phyloP scores from a whole-genome alignment of 2,888 invertebrate genomes.

The Acleris holmiana region DNA sequence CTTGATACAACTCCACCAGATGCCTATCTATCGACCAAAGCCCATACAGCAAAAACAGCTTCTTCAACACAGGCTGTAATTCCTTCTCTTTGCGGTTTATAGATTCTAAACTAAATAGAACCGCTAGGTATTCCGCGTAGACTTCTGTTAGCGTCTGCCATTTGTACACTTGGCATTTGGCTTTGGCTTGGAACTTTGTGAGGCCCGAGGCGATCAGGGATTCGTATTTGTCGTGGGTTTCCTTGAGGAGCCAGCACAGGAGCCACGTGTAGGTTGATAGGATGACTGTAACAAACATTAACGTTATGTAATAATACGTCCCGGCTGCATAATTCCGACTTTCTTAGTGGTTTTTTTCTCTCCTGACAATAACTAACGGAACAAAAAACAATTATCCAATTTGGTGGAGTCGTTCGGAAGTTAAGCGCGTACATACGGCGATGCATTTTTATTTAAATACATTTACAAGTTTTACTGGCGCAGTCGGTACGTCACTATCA shows the following conservation, averaged over 20 bases:
- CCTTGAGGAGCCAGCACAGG: constrained; percentile 89
- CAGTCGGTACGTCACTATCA: too few species aligned
- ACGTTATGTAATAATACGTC: not conserved
- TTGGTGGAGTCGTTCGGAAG: too few species aligned
- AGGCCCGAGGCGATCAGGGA: constrained; percentile 81
- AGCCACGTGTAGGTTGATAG: constrained; percentile 92
- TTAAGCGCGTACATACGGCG: too few species aligned
- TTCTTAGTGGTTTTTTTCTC: too few species aligned
- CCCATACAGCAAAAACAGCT: constrained; percentile 67
- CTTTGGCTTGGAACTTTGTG: constrained; percentile 90
- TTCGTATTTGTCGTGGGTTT: constrained; percentile 86
- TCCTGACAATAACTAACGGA: too few species aligned
- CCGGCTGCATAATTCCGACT: too few species aligned
- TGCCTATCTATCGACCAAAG: constrained; percentile 87
- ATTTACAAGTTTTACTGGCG: too few species aligned
- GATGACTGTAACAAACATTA: constrained; percentile 83
- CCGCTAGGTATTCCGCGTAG: constrained; percentile 89
- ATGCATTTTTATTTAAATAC: too few species aligned
- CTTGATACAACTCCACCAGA: constrained; percentile 89
- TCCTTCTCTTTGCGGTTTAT: constrained; percentile 65
- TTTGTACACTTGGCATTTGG: constrained; percentile 92
- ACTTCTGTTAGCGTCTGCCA: constrained; percentile 90
- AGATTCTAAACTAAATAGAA: constrained; percentile 81
- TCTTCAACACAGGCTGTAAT: constrained; percentile 79
- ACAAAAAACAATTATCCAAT: too few species aligned